Evolutionary conservation across 2,797 vertebrate genomes (phyloP).

Genomic region (Cyclura pinguis): DNA sequence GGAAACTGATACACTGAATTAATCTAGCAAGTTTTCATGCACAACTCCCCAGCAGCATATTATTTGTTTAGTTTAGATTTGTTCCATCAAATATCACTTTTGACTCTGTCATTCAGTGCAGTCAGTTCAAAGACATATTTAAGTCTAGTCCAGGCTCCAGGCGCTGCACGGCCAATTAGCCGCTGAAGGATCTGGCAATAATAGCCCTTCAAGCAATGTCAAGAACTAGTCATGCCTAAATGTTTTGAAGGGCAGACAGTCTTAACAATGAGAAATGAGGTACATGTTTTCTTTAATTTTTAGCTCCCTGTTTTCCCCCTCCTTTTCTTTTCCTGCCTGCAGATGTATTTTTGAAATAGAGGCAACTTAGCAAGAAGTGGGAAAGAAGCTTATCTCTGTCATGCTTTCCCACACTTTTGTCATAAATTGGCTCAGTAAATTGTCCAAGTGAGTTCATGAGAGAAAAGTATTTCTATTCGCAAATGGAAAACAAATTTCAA

Average conservation of each 20-base stretch:
- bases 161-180: conserved; percentile 23
- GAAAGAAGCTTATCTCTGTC: background rate
- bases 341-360: conserved; percentile 31
- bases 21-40: conserved; percentile 4
- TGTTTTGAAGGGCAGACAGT: conserved; percentile 35
- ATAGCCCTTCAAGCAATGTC: conserved; percentile 47
- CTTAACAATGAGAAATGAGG: conserved; percentile 41
- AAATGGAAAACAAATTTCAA: conserved; percentile 42
- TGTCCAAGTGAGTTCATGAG: conserved; percentile 39
- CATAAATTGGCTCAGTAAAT: background rate
- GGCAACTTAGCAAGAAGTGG: fast-evolving
- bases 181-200: conserved; percentile 47
- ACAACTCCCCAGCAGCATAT: background rate
- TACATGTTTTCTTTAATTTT: conserved; percentile 44
- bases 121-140: conserved; percentile 33
- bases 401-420: conserved; percentile 3
- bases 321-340: background rate
- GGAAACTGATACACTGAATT: background rate
- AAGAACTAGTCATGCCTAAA: conserved; percentile 48
- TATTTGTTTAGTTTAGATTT: conserved; percentile 26
- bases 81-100: conserved; percentile 25
- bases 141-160: conserved; percentile 28
- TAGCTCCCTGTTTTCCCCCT: background rate
- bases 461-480: conserved; percentile 41
- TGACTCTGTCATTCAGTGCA: conserved; percentile 23